Percentiles rank a stretch among this genome's conserved stretches.
Conservation (phyloP, 2,888 invertebrate genomes). For the Acronicta psi region DNA sequence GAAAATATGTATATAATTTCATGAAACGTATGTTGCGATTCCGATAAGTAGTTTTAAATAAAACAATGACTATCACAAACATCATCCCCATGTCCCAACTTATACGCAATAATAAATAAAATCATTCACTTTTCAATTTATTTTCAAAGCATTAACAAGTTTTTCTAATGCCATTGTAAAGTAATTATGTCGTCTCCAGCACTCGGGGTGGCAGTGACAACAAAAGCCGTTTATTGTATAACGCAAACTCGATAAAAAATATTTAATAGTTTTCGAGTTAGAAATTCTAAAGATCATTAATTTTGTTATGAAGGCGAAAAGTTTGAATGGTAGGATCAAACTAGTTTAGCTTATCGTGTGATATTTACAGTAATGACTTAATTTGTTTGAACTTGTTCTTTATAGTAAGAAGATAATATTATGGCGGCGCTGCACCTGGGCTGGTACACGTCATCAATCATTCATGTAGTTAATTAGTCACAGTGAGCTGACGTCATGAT, state of each 20-base stretch:
- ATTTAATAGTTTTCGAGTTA: constrained; percentile 20
- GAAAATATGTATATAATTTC: neutral
- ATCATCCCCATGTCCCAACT: neutral
- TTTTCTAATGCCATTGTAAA: constrained; percentile 23
- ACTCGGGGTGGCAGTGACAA: constrained; percentile 7
- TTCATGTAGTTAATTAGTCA: constrained; percentile 14
- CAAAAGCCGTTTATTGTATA: constrained; percentile 14
- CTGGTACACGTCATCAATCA: constrained; percentile 22
- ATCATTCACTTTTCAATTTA: constrained; percentile 20
- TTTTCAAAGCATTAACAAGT: constrained; percentile 12
- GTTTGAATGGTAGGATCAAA: constrained; percentile 19
- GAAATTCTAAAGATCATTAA: constrained; percentile 10
- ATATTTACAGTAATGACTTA: constrained; percentile 8
- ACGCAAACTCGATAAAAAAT: constrained; percentile 14
- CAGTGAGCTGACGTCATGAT: constrained; percentile 10
- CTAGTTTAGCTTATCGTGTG: neutral
- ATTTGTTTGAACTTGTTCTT: constrained; percentile 11
- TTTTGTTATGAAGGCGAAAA: constrained; percentile 6
- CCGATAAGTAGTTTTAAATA: no score
- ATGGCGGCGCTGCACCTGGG: constrained; percentile 18
- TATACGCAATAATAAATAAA: constrained; percentile 2
- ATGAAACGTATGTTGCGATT: neutral
- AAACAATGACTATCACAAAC: constrained; percentile 4
- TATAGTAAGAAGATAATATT: constrained; percentile 19
- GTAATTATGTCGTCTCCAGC: constrained; percentile 17